Conservation (phyloP, 1,140 invertebrate genomes). For the Diplogasteroides magnus region DNA sequence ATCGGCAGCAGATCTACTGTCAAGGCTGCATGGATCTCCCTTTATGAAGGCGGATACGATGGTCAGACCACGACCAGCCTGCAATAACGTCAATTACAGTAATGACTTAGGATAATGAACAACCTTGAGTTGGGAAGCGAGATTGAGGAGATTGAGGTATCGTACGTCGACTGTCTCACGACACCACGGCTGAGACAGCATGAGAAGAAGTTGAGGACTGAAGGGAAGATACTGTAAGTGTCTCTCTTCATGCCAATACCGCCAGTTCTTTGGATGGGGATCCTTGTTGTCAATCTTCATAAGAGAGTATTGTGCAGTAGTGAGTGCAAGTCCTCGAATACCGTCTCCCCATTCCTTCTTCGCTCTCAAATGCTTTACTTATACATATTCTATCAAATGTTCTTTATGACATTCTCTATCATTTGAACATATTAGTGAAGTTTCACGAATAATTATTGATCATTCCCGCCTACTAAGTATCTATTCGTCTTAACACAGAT, state of each 20-base stretch:
- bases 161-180: slow-evolving; percentile 49
- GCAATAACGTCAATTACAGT: neutral
- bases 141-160: slow-evolving; percentile 48
- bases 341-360: slow-evolving; percentile 99
- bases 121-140: slow-evolving; percentile 47
- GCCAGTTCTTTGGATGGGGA: slow-evolving; percentile 52
- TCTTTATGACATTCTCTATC: no score
- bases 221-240: slow-evolving; percentile 5
- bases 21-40: slow-evolving; percentile 59
- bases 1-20: slow-evolving; percentile 38
- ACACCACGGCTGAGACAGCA: slow-evolving; percentile 51
- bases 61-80: slow-evolving; percentile 72
- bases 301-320: slow-evolving; percentile 87
- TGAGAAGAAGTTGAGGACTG: slow-evolving; percentile 46
- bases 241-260: slow-evolving; percentile 23
- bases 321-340: slow-evolving; percentile 88
- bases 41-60: slow-evolving; percentile 80
- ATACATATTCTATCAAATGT: no score
- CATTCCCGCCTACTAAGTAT: no score
- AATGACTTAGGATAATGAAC: neutral
- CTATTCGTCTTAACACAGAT: no score
- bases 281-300: slow-evolving; percentile 55
- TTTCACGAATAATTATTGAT: no score
- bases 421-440: no score
- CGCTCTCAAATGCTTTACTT: slow-evolving; percentile 67